phyloP scores from a whole-genome alignment of 2,888 invertebrate genomes.

The Mythimna loreyi region DNA sequence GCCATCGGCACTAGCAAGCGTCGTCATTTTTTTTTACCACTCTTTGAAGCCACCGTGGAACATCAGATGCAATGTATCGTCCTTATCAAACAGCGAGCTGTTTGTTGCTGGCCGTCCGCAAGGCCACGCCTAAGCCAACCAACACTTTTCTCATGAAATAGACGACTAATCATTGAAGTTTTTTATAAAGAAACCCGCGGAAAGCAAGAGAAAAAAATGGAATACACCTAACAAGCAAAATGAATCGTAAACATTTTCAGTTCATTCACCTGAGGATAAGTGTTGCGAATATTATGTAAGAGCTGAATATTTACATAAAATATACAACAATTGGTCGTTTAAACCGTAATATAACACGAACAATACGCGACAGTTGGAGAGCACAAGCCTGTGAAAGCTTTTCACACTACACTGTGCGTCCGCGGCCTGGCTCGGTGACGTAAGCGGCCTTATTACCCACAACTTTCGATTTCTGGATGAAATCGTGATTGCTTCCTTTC shows the following conservation, averaged over 20 bases:
- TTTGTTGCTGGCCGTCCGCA: too few relatives aligned
- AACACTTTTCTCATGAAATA: neutral
- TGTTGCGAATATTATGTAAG: conserved; percentile 51
- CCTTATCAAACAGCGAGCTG: too few relatives aligned
- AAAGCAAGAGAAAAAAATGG: conserved; percentile 2
- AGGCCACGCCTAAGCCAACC: too few relatives aligned
- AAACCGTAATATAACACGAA: conserved; percentile 52
- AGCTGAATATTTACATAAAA: conserved; percentile 61
- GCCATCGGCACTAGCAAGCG: too few relatives aligned
- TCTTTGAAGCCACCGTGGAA: too few relatives aligned
- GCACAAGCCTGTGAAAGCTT: conserved; percentile 66
- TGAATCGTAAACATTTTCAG: conserved; percentile 11
- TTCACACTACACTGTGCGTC: conserved; percentile 65
- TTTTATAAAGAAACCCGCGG: neutral
- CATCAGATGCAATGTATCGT: too few relatives aligned
- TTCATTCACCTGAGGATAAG: conserved; percentile 50
- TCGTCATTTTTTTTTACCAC: too few relatives aligned
- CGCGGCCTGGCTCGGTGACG: conserved; percentile 64
- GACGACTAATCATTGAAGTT: neutral
- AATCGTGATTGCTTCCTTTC: conserved; percentile 73
- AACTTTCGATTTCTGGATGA: conserved; percentile 87
- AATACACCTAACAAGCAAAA: neutral
- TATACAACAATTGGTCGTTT: conserved; percentile 63
- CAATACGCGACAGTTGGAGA: conserved; percentile 56
- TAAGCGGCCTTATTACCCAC: conserved; percentile 72